These are phyloP conservation scores for Zoanthus solanderi DNA, from an alignment of 92 coral and sea anemone species.

Conservation along the genomic window DNA sequence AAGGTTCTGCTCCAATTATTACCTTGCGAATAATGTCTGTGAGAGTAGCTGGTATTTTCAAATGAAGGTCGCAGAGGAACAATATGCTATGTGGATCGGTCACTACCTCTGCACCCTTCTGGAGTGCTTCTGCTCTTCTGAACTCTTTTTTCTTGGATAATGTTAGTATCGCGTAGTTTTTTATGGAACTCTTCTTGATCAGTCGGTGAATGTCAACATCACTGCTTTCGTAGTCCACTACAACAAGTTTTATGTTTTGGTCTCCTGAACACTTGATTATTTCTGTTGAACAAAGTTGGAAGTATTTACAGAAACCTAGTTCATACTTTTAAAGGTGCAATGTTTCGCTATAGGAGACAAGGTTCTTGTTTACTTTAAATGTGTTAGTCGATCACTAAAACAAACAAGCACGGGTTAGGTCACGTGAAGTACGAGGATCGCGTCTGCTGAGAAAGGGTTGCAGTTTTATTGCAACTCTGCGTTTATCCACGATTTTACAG, in stretches of 20 bases:
- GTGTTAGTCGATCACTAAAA: too few species aligned
- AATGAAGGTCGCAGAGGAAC: constrained; percentile 90
- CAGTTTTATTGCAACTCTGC: too few species aligned
- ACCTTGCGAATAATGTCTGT: constrained; percentile 89
- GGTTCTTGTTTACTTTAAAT: too few species aligned
- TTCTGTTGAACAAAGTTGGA: constrained; percentile 48
- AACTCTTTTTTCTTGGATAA: constrained; percentile 72
- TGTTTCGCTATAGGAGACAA: too few species aligned
- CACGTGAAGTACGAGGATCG: too few species aligned
- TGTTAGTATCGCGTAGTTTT: constrained; percentile 67
- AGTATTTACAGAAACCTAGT: background rate
- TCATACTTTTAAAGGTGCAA: background rate
- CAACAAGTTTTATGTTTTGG: constrained; percentile 75
- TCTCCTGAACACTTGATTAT: constrained; percentile 75
- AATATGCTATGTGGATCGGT: constrained; percentile 90
- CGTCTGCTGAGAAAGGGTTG: too few species aligned
- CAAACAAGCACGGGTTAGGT: too few species aligned
- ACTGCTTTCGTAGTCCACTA: constrained; percentile 87
- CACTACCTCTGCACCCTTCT: constrained; percentile 89
- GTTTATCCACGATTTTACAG: too few species aligned
- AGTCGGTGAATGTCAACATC: constrained; percentile 81
- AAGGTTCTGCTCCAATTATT: background rate
- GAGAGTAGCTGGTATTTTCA: constrained; percentile 81
- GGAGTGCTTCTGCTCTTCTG: constrained; percentile 88
- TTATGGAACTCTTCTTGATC: constrained; percentile 70